Base-by-base conservation (phyloP, 2,113 vertebrate species). In the Psilopsiagon aurifrons region DNA sequence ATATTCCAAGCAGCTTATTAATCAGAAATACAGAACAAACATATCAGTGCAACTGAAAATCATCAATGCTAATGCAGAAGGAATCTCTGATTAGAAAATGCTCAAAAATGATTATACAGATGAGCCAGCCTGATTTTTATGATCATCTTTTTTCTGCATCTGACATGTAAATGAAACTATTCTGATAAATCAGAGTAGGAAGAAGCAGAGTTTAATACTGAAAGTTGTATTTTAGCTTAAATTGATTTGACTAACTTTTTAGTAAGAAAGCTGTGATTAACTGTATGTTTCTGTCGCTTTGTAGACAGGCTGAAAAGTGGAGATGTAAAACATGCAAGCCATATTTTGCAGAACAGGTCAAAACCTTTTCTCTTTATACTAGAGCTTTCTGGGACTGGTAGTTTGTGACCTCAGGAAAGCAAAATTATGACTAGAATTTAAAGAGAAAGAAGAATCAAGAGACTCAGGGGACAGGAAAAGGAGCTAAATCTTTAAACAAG, bases 31-130 rank as follows among this genome's bases (percentile, higher is more conserved):
- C 57, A 86, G 75, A 94, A 92, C 75, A 92, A 96, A 95, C 51
- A 78, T 85, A 94, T 63, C 82, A 90, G 75, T 80, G 89, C 84
- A 83, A 92, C 69, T 49, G 89, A 85, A 94, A 96, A 94, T 90
- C 85, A 94, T 82, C 91, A 94, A 92, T 96, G 94, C 73, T 94
- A 94, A 91, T 95, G 84, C 52, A 83, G 78, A 88, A 95, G 28
- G 83, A 81, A 86, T 39, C 85, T 94, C 80, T 96, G 95, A 97
- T 95, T 83, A 95, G 93, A 94, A 97, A 92, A 93, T 60, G 68
- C 27, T 93, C 77, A 92, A 82, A 92, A 95, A 95, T 64, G 66
- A 97, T 96, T 97, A 96, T 92, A 97, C 94, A 97, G 94, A 97
- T 95, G 94, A 97, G 90, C 85, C 97, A 97, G 94, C n/a, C 60